These are phyloP conservation scores for Cephus sareptanus DNA, from an alignment of 2,888 invertebrate species.

Conservation along the genomic window DNA sequence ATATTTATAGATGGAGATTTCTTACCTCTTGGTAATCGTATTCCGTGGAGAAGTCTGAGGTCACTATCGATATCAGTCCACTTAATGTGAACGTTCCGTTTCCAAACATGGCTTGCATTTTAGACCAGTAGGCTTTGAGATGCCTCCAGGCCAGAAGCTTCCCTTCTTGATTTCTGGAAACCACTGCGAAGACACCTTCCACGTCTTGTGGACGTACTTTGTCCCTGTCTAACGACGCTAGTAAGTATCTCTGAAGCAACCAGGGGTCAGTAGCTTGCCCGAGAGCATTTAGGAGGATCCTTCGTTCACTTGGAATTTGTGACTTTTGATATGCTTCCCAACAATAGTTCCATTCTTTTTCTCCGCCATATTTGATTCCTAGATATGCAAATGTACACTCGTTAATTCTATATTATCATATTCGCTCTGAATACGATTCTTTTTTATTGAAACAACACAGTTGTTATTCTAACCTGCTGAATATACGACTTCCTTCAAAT, in stretches of 20 bases:
- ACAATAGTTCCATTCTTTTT: slow-evolving; percentile 80
- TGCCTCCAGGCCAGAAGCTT: slow-evolving; percentile 80
- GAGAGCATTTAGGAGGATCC: slow-evolving; percentile 77
- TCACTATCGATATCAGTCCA: slow-evolving; percentile 73
- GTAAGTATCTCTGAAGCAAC: slow-evolving; percentile 84
- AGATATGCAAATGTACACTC: background rate
- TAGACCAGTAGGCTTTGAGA: slow-evolving; percentile 77
- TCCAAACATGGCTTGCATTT: slow-evolving; percentile 73
- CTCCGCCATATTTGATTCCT: slow-evolving; percentile 78
- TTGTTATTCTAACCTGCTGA: slow-evolving; percentile 64
- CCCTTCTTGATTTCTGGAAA: slow-evolving; percentile 79
- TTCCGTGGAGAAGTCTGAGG: slow-evolving; percentile 77
- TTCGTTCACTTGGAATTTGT: slow-evolving; percentile 77
- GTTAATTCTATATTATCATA: background rate
- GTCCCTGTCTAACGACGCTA: slow-evolving; percentile 77
- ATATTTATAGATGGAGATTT: slow-evolving; percentile 5
- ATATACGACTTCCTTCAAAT: slow-evolving; percentile 79
- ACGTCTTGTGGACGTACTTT: slow-evolving; percentile 79
- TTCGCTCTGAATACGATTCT: background rate
- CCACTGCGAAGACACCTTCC: slow-evolving; percentile 76
- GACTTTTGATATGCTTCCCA: slow-evolving; percentile 79
- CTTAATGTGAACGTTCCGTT: slow-evolving; percentile 75
- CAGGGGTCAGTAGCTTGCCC: slow-evolving; percentile 81
- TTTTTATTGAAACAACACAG: background rate
- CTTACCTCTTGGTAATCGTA: slow-evolving; percentile 80